These are phyloP conservation scores for Anisognathus igniventris DNA, from an alignment of 2,797 vertebrate species.

Conservation along the genomic window DNA sequence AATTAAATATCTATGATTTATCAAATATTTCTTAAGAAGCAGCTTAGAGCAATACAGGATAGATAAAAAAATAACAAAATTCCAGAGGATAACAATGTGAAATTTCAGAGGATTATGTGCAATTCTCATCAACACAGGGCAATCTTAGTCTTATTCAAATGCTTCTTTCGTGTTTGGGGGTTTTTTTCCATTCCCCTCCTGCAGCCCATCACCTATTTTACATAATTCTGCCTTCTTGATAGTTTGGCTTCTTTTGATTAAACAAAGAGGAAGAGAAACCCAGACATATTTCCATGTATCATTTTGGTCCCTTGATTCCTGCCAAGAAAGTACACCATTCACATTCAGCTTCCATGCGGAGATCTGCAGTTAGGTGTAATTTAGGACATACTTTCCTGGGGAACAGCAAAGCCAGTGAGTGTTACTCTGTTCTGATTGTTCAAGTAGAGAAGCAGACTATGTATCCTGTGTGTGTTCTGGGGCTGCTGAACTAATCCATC, in stretches of 20 bases:
- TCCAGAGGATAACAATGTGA: neutral
- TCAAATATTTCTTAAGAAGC: neutral
- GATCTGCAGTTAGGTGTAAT: neutral
- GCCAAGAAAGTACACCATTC: neutral
- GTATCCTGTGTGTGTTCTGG: rapidly evolving
- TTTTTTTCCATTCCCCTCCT: neutral
- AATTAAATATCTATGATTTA: neutral
- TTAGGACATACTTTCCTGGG: neutral
- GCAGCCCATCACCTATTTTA: neutral
- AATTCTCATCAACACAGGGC: neutral
- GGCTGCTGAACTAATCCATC: neutral
- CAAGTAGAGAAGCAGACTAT: neutral
- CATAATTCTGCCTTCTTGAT: neutral
- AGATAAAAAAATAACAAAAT: neutral
- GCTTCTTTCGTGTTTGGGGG: neutral
- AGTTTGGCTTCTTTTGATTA: neutral
- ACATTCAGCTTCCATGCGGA: neutral
- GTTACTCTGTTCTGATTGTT: neutral
- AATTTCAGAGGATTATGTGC: neutral
- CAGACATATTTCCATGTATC: neutral
- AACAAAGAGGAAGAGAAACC: neutral
- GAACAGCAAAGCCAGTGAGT: neutral
- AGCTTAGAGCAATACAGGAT: neutral
- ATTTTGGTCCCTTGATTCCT: neutral
- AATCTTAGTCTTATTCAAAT: neutral